Percentiles rank a stretch among this genome's conserved stretches.
Evolutionary conservation across 1,140 invertebrate species (phyloP).

Genomic region (Caligus rogercresseyi): DNA sequence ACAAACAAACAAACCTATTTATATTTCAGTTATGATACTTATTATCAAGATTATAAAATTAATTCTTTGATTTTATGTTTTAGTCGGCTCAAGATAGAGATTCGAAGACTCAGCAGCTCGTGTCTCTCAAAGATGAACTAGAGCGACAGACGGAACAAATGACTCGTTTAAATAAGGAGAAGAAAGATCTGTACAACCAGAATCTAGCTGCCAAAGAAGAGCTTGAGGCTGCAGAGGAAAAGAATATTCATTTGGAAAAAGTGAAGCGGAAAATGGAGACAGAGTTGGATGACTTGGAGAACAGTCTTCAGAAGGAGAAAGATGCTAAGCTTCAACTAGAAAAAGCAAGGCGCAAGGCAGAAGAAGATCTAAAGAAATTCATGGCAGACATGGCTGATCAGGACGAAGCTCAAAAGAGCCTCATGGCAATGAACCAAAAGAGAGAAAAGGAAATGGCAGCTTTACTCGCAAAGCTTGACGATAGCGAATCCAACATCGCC

Average conservation of each 20-base stretch:
- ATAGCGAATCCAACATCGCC: background rate
- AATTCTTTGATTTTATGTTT: background rate
- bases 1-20: no score
- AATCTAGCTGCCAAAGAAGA: background rate
- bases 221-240: background rate
- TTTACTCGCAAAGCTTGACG: background rate
- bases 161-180: background rate
- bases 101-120: background rate
- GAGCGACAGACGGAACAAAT: background rate
- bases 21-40: no score
- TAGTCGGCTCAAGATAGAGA: background rate
- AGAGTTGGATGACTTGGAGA: conserved; percentile 3
- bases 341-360: background rate
- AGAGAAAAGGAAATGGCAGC: conserved; percentile 1
- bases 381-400: background rate
- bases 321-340: background rate
- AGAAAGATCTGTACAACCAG: conserved; percentile 1
- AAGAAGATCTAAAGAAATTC: background rate
- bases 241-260: background rate
- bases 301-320: background rate
- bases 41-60: no score
- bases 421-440: background rate
- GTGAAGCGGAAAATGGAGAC: conserved; percentile 1
- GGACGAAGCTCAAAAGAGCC: background rate
- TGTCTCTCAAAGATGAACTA: background rate